Evolutionary conservation across 1,140 invertebrate genomes (phyloP).

Genomic region (Drosophila sproati): DNA sequence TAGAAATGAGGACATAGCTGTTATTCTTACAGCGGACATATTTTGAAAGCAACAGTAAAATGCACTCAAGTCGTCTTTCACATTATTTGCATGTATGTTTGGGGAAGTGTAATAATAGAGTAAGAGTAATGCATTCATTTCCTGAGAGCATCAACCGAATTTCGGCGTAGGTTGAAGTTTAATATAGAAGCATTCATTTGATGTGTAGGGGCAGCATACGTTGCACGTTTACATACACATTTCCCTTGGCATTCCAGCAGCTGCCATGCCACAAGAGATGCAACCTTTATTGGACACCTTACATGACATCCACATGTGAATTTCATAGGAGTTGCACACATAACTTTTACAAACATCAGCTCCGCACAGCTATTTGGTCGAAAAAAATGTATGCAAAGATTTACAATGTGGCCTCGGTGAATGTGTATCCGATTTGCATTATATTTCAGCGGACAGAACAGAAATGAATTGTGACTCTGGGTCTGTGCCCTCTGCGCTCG

Average conservation of each 20-base stretch:
- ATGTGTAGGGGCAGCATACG: constrained; percentile 26
- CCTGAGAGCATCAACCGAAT: neutral
- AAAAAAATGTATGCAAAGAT: constrained; percentile 20
- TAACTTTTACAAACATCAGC: neutral
- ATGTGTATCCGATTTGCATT: constrained; percentile 2
- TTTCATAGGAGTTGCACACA: constrained; percentile 37
- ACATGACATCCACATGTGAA: constrained; percentile 48
- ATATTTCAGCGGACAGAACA: neutral
- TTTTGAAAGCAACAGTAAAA: no score
- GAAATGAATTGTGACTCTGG: constrained; percentile 1
- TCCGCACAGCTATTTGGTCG: neutral
- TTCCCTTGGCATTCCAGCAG: constrained; percentile 21
- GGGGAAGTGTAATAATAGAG: neutral
- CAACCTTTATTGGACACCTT: constrained; percentile 70
- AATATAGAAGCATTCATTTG: constrained; percentile 31
- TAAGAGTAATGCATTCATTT: constrained; percentile 11
- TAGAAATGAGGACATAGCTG: neutral
- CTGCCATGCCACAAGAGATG: neutral
- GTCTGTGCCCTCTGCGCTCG: constrained; percentile 9
- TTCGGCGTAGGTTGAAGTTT: constrained; percentile 21
- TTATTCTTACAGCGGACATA: neutral
- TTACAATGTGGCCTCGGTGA: constrained; percentile 20
- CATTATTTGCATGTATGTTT: neutral
- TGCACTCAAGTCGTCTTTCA: neutral
- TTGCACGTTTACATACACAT: constrained; percentile 7